Base-by-base conservation (phyloP, 2,797 vertebrate species). In the Galagoides demidoff region DNA sequence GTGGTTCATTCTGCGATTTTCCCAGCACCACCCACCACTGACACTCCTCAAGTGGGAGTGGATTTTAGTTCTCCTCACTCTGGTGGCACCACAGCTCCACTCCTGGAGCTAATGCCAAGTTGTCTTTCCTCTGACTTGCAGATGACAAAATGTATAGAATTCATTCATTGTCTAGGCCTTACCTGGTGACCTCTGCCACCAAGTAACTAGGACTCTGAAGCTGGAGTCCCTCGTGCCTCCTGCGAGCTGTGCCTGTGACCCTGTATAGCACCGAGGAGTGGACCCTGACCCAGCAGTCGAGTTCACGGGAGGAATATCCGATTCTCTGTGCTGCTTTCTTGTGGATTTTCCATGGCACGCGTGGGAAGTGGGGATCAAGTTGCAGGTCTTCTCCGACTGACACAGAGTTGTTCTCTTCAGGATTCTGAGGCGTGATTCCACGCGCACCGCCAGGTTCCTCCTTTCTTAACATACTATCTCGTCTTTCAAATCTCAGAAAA, bases 251-350 rank as follows among this genome's bases (percentile, higher is more conserved):
- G 37, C 25, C 5, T 2, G 2, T 29, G 9, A 5, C 27, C 19
- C 31, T 7, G 0, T 0, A 1, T 11, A 2, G 17, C 39, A 22
- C 37, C 39, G 6, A 29, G 73, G 45, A 74, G 27, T 20, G 34
- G 66, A 74, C 2, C 7, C 45, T 19, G 6, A 8, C 0, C 43
- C 43, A 22, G 1, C 9, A 7, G 0, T 22, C 3, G 3, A 3
- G 37, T 12, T 29, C 23, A 4, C 0, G 0, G 7, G 23, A 29
- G 19, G n/a, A 57, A 16, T 2, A 3, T 22, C 34, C 12, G 5
- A 22, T 52, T 49, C 59, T 27, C 43, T 9, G 14, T 22, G 77
- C 22, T 49, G 3, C 4, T 57, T 49, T 55, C 85, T 68, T 34
- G 6, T 0, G 22, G 31, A 29, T 45, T 34, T 55, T 49, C 55